Evolutionary conservation across 2,797 vertebrate species (phyloP).

Genomic region (Falco berigora): DNA sequence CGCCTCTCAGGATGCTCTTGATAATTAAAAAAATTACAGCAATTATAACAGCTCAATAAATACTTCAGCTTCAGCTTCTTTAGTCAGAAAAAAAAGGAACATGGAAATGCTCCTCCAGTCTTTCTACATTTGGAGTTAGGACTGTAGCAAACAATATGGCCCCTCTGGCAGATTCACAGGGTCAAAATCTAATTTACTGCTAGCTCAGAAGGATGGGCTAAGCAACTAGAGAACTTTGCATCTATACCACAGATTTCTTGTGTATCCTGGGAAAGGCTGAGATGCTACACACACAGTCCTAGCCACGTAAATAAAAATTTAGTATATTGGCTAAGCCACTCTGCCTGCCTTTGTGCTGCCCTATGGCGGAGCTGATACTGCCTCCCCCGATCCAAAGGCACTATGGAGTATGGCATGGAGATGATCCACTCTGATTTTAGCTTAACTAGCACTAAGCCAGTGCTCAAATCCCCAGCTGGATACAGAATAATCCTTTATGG

Average conservation of each 20-base stretch:
- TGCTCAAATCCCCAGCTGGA: not conserved
- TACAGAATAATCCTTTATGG: not conserved
- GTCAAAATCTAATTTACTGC: not conserved
- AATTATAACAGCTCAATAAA: slow-evolving; percentile 44
- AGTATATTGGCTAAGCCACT: not conserved
- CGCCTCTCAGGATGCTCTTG: slow-evolving; percentile 44
- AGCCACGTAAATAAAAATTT: not conserved
- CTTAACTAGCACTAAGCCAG: not conserved
- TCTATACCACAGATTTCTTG: not conserved
- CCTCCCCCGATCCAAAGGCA: not conserved
- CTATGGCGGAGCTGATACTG: not conserved
- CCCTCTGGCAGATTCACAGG: not conserved
- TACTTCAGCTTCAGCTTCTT: slow-evolving; percentile 35
- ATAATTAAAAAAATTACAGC: slow-evolving; percentile 40
- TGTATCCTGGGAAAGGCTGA: not conserved
- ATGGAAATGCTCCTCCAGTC: not conserved
- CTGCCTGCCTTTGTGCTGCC: not conserved
- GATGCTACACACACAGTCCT: not conserved
- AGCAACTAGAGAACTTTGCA: not conserved
- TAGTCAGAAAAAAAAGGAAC: not conserved
- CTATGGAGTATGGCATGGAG: not conserved
- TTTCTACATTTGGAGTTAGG: not conserved
- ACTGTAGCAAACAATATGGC: not conserved
- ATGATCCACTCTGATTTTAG: not conserved
- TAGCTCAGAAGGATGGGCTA: not conserved